Evolutionary conservation across 2,888 invertebrate genomes (phyloP).

Genomic region (Lasioglossum zephyrum): DNA sequence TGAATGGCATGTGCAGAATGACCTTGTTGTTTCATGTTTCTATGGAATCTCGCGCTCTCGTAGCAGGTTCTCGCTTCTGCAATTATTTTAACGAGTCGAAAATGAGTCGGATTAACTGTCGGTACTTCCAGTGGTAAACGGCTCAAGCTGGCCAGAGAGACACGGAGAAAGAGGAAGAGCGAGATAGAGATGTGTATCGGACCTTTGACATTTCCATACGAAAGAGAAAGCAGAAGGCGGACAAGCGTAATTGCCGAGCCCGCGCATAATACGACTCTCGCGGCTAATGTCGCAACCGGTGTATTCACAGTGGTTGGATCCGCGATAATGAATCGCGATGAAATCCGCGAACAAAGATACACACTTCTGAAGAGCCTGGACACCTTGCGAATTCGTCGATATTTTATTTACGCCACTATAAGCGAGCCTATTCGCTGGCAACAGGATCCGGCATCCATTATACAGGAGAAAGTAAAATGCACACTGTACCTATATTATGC

Average conservation of each 20-base stretch:
- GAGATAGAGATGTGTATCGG: conserved; percentile 63
- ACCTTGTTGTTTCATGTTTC: background rate
- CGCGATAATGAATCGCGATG: conserved; percentile 24
- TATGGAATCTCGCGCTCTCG: background rate
- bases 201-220: conserved; percentile 82
- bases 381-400: background rate
- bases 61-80: background rate
- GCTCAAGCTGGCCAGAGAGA: background rate
- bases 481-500: too few species aligned
- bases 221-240: conserved; percentile 82
- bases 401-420: background rate
- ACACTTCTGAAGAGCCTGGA: background rate
- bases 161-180: background rate
- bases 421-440: background rate
- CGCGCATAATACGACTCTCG: conserved; percentile 61
- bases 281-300: conserved; percentile 62
- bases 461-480: too few species aligned
- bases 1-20: background rate
- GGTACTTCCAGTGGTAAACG: background rate
- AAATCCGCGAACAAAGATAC: background rate
- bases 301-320: conserved; percentile 28
- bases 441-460: too few species aligned
- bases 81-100: background rate
- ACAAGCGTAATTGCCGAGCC: conserved; percentile 78
- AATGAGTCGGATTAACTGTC: background rate